Evolutionary conservation across 2,797 vertebrate genomes (phyloP).

Genomic region (Melopsittacus undulatus): DNA sequence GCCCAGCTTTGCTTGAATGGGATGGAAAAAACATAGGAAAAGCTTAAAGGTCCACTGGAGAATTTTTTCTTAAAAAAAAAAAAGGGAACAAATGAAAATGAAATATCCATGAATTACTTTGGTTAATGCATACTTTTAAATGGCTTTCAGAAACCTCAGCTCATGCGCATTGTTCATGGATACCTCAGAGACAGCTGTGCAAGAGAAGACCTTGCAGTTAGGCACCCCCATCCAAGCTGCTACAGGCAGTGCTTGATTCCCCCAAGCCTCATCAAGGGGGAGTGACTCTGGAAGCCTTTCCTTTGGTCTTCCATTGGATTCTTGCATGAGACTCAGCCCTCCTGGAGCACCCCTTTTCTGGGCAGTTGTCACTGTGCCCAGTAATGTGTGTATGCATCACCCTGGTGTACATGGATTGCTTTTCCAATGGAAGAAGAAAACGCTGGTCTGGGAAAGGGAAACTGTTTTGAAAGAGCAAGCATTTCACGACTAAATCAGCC

Average conservation of each 20-base stretch:
- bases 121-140: neutral
- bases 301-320: no score
- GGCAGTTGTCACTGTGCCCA: neutral
- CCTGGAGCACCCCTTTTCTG: neutral
- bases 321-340: fast-evolving
- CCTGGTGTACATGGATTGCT: fast-evolving
- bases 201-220: neutral
- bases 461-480: neutral
- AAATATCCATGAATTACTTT: neutral
- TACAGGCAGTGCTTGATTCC: fast-evolving
- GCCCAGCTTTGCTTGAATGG: neutral
- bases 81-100: neutral
- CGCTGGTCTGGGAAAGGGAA: fast-evolving
- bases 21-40: neutral
- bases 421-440: fast-evolving
- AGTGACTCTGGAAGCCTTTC: neutral
- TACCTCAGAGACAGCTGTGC: neutral
- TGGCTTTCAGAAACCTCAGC: neutral
- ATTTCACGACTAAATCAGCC: neutral
- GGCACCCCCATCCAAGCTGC: no score
- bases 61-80: neutral
- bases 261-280: fast-evolving
- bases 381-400: fast-evolving
- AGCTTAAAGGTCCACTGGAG: neutral
- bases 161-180: fast-evolving